Base-by-base conservation (phyloP, 2,888 invertebrate species). In the Melitaea athalia region DNA sequence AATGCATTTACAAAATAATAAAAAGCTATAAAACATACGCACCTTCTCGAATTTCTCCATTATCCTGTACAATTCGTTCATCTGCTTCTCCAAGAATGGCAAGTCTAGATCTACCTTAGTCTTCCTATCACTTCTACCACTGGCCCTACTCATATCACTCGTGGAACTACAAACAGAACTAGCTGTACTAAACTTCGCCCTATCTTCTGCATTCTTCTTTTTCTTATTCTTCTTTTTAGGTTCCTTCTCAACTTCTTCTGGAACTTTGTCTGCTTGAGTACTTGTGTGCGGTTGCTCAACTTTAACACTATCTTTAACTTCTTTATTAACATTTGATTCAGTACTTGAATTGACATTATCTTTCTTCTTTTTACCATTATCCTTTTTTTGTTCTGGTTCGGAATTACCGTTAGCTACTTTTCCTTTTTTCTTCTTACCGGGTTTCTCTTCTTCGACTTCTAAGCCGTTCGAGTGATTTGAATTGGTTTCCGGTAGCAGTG, bases 11-110 rank as follows among this genome's bases (percentile, higher is more conserved):
- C 43, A 43, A 43, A 47, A 14, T 5, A 12, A 5, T 3, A 47
- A 5, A 12, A n/a, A n/a, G n/a, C n/a, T 47, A 47, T 14, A 33
- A 2, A 24, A 63, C 5, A 17, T 15, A 74, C 75, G 73, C 68
- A 89, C 91, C 84, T 78, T 80, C 64, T 83, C 84, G 64, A 80
- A 76, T 67, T 80, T 86, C 50, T 88, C 89, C 70, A 93, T 77
- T 61, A 93, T 82, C 61, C 94, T 78, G 53, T 88, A 87, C 67
- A 94, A 67, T 73, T 94, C 94, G 67, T 94, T 94, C 59, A 94
- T 74, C 42, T 92, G 88, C 47, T 93, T 85, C 79, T 94, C 94
- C 68, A 95, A 71, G 33, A 91, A 87, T 53, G 88, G 75, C 75
- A 88, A 74, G 78, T 94, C 83, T 68, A 91, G 52, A 1, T 71